phyloP scores from a whole-genome alignment of 1,140 invertebrate species.

The Heliconius eleuchia region DNA sequence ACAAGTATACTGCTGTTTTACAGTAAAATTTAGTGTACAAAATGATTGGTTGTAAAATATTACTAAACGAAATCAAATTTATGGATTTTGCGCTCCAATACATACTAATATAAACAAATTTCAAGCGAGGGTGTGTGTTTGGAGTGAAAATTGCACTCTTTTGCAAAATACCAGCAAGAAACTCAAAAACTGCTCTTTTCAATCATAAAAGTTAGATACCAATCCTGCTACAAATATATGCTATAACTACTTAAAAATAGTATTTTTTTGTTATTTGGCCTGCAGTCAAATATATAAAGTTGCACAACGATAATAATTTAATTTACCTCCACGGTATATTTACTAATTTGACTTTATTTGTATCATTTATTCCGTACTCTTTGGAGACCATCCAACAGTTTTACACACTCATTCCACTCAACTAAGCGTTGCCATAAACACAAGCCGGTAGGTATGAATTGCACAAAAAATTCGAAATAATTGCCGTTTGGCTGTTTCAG shows the following conservation, averaged over 20 bases:
- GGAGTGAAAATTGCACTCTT: neutral
- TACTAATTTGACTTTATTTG: conserved; percentile 77
- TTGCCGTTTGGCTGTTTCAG: conserved; percentile 64
- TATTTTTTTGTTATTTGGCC: neutral
- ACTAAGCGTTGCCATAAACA: conserved; percentile 80
- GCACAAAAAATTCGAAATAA: conserved; percentile 77
- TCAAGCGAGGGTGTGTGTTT: neutral
- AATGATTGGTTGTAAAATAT: no score
- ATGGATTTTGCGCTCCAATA: no score
- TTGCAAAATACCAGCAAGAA: no score
- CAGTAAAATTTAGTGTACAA: neutral
- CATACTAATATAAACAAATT: neutral
- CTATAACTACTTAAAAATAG: neutral
- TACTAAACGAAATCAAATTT: no score
- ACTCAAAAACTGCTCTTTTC: no score
- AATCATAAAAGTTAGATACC: neutral
- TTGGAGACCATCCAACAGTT: conserved; percentile 76
- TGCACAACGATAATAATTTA: conserved; percentile 48
- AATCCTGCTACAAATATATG: no score
- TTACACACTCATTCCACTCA: conserved; percentile 81
- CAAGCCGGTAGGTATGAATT: conserved; percentile 77
- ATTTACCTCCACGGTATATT: conserved; percentile 50
- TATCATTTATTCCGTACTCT: conserved; percentile 69
- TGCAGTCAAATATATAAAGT: neutral
- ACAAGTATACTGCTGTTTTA: neutral